phyloP scores from a whole-genome alignment of 2,888 invertebrate species.

The Sphaeridia pumilis region DNA sequence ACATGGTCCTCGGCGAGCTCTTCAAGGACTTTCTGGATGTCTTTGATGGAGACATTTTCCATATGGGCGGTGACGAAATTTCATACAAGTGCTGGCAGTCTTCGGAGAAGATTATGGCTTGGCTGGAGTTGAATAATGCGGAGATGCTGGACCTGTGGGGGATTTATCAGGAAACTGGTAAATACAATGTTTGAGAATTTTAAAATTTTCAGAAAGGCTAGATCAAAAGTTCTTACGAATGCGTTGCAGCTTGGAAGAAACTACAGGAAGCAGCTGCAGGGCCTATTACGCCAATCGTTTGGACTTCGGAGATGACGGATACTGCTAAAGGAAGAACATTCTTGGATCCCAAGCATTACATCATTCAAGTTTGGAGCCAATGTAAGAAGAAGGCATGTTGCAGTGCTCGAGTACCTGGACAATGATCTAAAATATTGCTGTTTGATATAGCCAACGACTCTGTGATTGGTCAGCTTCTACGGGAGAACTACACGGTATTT shows the following conservation, averaged over 20 bases:
- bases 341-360: conserved; percentile 60
- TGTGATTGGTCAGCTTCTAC: conserved; percentile 48
- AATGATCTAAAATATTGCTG: not conserved
- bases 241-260: conserved; percentile 17
- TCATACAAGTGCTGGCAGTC: conserved; percentile 66
- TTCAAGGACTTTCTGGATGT: conserved; percentile 62
- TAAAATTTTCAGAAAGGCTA: conserved; percentile 2
- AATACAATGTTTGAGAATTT: not conserved
- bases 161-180: conserved; percentile 27
- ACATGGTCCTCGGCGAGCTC: conserved; percentile 39
- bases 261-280: conserved; percentile 36
- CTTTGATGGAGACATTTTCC: conserved; percentile 42
- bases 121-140: conserved; percentile 40
- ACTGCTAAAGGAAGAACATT: conserved; percentile 52
- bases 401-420: not conserved
- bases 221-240: not conserved
- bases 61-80: conserved; percentile 53
- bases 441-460: conserved; percentile 45
- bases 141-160: conserved; percentile 39
- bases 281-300: conserved; percentile 55
- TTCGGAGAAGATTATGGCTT: conserved; percentile 48
- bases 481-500: conserved; percentile 62
- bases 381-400: not conserved
- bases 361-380: conserved; percentile 50
- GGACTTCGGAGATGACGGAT: conserved; percentile 74